These are phyloP conservation scores for Python bivittatus DNA, from an alignment of 2,113 vertebrate genomes.

Conservation along the genomic window DNA sequence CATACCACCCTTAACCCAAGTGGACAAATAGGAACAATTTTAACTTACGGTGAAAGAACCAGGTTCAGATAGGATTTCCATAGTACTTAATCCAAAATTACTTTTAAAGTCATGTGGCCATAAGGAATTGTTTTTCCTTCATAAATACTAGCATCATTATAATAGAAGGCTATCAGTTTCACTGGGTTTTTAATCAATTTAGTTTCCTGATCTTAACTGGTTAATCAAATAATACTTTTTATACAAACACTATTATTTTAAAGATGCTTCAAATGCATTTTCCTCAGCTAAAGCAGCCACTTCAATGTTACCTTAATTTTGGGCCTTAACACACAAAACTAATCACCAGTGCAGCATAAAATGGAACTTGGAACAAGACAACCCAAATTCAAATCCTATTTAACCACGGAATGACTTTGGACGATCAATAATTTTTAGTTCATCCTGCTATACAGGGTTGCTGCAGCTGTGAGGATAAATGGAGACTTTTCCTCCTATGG, in stretches of 20 bases:
- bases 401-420: too few relatives aligned
- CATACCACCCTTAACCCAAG: background rate
- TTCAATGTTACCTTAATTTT: background rate
- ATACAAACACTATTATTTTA: background rate
- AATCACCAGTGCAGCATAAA: background rate
- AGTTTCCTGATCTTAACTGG: background rate
- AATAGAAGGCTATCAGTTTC: background rate
- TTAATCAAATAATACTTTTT: background rate
- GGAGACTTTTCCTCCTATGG: too few relatives aligned
- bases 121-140: background rate
- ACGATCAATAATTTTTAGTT: too few relatives aligned
- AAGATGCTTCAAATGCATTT: background rate
- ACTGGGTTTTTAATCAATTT: background rate
- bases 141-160: background rate
- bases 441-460: too few relatives aligned
- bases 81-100: background rate
- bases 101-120: background rate
- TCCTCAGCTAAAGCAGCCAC: background rate
- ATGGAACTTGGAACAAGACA: too few relatives aligned
- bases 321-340: background rate
- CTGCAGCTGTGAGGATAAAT: too few relatives aligned
- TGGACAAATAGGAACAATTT: background rate
- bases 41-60: background rate
- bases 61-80: background rate
- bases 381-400: too few relatives aligned